A percentile compares a stretch with the other conserved stretches of the same genome.
Conservation (phyloP, 2,888 invertebrate species). For the Megamerina dolium region DNA sequence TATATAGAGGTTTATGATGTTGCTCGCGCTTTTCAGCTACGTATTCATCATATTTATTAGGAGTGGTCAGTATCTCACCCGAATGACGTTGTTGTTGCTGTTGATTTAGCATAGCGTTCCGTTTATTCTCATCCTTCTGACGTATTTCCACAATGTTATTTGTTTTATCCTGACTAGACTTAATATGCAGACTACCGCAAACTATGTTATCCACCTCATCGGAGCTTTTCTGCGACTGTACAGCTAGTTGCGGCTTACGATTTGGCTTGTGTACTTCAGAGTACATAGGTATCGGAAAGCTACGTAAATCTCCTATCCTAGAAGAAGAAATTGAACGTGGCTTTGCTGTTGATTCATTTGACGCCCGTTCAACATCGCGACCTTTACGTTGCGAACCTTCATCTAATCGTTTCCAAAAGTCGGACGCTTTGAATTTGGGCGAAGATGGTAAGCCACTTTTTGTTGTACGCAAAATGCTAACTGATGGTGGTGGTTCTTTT, state of each 20-base stretch:
- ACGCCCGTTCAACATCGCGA: conserved; percentile 20
- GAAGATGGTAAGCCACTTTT: conserved; percentile 39
- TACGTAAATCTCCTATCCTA: conserved; percentile 33
- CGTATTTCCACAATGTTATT: conserved; percentile 41
- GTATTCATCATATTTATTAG: conserved; percentile 48
- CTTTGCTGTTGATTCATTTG: conserved; percentile 24
- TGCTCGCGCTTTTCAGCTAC: conserved; percentile 42
- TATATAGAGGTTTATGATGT: conserved; percentile 31
- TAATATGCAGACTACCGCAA: conserved; percentile 43
- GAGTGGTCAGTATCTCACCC: conserved; percentile 30
- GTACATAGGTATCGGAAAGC: conserved; percentile 40
- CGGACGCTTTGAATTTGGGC: conserved; percentile 48
- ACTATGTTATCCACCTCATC: conserved; percentile 35
- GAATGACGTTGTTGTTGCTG: conserved; percentile 42
- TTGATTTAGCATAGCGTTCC: conserved; percentile 47
- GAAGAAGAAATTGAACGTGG: conserved; percentile 45
- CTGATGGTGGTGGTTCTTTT: conserved; percentile 22
- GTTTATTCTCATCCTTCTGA: conserved; percentile 37
- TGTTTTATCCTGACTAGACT: conserved; percentile 33
- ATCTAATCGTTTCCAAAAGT: conserved; percentile 62
- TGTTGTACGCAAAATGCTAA: conserved; percentile 39
- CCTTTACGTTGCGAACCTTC: conserved; percentile 47
- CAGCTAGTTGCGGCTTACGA: conserved; percentile 15
- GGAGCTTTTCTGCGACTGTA: conserved; percentile 3
- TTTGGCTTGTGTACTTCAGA: conserved; percentile 45